A percentile compares a stretch with the other conserved stretches of the same genome.
phyloP scores from a whole-genome alignment of 1,140 invertebrate genomes.

The Pogonomyrmex californicus region DNA sequence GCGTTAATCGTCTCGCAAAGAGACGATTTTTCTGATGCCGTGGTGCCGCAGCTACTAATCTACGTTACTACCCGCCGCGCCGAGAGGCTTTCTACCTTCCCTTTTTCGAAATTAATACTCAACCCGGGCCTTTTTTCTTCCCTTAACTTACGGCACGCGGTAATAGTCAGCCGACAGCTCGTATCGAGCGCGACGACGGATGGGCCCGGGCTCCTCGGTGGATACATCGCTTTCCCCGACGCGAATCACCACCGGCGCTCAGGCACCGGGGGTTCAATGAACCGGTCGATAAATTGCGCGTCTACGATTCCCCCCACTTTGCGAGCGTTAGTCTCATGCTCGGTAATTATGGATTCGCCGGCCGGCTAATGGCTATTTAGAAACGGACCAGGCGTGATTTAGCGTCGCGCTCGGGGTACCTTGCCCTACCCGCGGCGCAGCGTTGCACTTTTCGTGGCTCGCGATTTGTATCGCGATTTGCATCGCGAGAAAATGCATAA shows the following conservation, averaged over 20 bases:
- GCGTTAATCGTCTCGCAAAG: slow-evolving; percentile 39
- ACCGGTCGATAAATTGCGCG: slow-evolving; percentile 60
- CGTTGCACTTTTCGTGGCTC: slow-evolving; percentile 25
- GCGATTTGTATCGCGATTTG: slow-evolving; percentile 39
- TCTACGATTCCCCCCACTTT: slow-evolving; percentile 53
- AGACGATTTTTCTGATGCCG: neutral
- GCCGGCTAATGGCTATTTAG: slow-evolving; percentile 51
- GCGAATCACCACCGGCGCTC: slow-evolving; percentile 17
- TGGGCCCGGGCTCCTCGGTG: neutral
- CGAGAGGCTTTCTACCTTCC: neutral
- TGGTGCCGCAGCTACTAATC: slow-evolving; percentile 8
- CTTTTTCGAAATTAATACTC: slow-evolving; percentile 8
- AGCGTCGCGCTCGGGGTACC: slow-evolving; percentile 47
- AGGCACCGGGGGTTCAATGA: slow-evolving; percentile 30
- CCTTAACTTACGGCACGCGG: neutral
- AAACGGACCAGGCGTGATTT: slow-evolving; percentile 58
- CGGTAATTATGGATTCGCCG: slow-evolving; percentile 67
- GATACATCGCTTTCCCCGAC: slow-evolving; percentile 28
- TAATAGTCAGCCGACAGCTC: neutral
- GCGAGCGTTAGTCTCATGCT: slow-evolving; percentile 32
- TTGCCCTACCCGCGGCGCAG: neutral
- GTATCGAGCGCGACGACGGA: slow-evolving; percentile 29
- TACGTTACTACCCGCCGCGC: neutral
- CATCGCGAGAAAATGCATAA: slow-evolving; percentile 22
- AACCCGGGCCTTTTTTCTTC: neutral